These are phyloP conservation scores for Osmoderma eremita DNA, from an alignment of 2,888 invertebrate species.

Conservation along the genomic window DNA sequence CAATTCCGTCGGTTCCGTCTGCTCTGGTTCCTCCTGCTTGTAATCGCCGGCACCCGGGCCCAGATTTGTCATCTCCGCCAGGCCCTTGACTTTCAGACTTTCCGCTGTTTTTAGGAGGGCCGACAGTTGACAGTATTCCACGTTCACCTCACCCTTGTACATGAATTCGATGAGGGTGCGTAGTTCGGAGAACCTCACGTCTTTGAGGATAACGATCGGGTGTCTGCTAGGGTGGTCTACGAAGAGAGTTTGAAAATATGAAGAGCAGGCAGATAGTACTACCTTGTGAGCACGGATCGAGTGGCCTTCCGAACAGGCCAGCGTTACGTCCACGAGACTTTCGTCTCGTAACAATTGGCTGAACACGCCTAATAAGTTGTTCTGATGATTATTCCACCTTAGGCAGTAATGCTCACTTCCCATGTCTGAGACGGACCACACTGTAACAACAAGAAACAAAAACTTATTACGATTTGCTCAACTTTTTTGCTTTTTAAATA, in stretches of 20 bases:
- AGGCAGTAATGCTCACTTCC: slow-evolving; percentile 99
- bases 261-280: slow-evolving; percentile 94
- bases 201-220: slow-evolving; percentile 93
- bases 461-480: no score
- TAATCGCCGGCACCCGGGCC: slow-evolving; percentile 63
- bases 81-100: slow-evolving; percentile 91
- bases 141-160: slow-evolving; percentile 96
- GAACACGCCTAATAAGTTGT: slow-evolving; percentile 96
- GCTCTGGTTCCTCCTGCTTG: slow-evolving; percentile 47
- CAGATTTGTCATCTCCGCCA: slow-evolving; percentile 92
- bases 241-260: slow-evolving; percentile 93
- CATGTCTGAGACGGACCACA: slow-evolving; percentile 93
- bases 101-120: slow-evolving; percentile 91
- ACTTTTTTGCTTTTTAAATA: no score
- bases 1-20: slow-evolving; percentile 62
- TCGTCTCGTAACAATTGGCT: slow-evolving; percentile 96
- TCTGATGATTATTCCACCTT: slow-evolving; percentile 99
- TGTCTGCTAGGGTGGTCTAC: slow-evolving; percentile 92
- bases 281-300: slow-evolving; percentile 94
- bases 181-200: slow-evolving; percentile 91
- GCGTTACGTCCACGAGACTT: slow-evolving; percentile 95
- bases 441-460: slow-evolving; percentile 64
- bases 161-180: slow-evolving; percentile 94
- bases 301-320: slow-evolving; percentile 95
- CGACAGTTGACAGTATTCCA: slow-evolving; percentile 92